These are phyloP conservation scores for Pogonomyrmex barbatus DNA, from an alignment of 1,140 invertebrate genomes.

Conservation along the genomic window DNA sequence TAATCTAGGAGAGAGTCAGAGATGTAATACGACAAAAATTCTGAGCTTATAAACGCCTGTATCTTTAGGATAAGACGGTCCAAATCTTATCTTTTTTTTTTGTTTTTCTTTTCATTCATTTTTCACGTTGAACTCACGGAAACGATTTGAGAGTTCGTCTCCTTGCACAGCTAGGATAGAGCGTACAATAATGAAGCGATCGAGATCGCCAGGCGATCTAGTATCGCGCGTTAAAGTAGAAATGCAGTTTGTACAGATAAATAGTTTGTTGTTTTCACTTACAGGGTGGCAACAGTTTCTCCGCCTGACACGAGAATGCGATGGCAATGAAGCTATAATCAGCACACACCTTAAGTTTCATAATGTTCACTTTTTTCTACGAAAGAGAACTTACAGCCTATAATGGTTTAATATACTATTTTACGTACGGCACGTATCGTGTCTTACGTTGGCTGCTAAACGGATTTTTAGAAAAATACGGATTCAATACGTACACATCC, in stretches of 20 bases:
- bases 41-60: slow-evolving; percentile 64
- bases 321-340: slow-evolving; percentile 85
- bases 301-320: slow-evolving; percentile 85
- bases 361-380: slow-evolving; percentile 80
- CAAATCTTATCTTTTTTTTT: slow-evolving; percentile 66
- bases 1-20: slow-evolving; percentile 63
- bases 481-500: slow-evolving; percentile 84
- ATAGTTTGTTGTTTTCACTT: slow-evolving; percentile 85
- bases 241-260: slow-evolving; percentile 81
- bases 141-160: slow-evolving; percentile 20
- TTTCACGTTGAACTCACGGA: slow-evolving; percentile 37
- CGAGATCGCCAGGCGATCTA: slow-evolving; percentile 42
- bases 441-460: slow-evolving; percentile 72
- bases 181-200: slow-evolving; percentile 53
- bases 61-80: slow-evolving; percentile 57
- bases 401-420: slow-evolving; percentile 80
- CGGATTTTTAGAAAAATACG: slow-evolving; percentile 77
- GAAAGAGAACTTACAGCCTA: slow-evolving; percentile 82
- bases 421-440: slow-evolving; percentile 74
- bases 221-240: slow-evolving; percentile 72
- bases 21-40: slow-evolving; percentile 56
- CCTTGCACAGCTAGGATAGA: slow-evolving; percentile 46
- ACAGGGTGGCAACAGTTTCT: slow-evolving; percentile 85
- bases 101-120: slow-evolving; percentile 19
- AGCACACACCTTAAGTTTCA: slow-evolving; percentile 85